Percentiles rank a stretch among this genome's conserved stretches.
These are phyloP conservation scores for Drosophila insularis DNA, from an alignment of 1,140 invertebrate genomes.

Conservation along the genomic window DNA sequence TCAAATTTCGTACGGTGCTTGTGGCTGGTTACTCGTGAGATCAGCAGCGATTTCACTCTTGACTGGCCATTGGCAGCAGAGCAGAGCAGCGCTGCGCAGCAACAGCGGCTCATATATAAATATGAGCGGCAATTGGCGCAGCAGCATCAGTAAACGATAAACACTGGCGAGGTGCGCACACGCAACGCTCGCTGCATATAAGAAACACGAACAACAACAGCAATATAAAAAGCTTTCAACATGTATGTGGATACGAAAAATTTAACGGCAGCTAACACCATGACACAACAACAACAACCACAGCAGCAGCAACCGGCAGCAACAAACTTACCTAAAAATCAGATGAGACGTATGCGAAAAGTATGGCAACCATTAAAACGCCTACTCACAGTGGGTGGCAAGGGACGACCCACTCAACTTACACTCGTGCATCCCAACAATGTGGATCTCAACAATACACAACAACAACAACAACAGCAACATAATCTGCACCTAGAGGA, in stretches of 20 bases:
- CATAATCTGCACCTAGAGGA: slow-evolving; percentile 11
- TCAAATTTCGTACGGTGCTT: slow-evolving; percentile 80
- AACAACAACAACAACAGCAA: slow-evolving; percentile 16
- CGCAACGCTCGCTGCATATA: slow-evolving; percentile 61
- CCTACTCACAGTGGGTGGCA: slow-evolving; percentile 66
- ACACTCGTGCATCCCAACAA: slow-evolving; percentile 73
- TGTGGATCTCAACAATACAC: slow-evolving; percentile 78
- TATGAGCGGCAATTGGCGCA: slow-evolving; percentile 71
- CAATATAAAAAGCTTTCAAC: slow-evolving; percentile 30
- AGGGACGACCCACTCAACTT: slow-evolving; percentile 38
- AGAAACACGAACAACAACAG: slow-evolving; percentile 27
- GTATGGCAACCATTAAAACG: slow-evolving; percentile 71
- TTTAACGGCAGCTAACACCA: slow-evolving; percentile 41
- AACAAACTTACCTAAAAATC: neutral
- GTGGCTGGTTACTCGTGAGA: slow-evolving; percentile 60
- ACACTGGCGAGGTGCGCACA: slow-evolving; percentile 78
- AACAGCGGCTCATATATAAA: slow-evolving; percentile 76
- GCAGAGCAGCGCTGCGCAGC: slow-evolving; percentile 49
- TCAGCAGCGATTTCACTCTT: slow-evolving; percentile 79
- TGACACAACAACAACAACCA: slow-evolving; percentile 32
- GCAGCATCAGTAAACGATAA: slow-evolving; percentile 82
- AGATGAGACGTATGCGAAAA: slow-evolving; percentile 64
- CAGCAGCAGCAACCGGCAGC: slow-evolving; percentile 30
- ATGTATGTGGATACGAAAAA: slow-evolving; percentile 82
- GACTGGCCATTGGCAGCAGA: slow-evolving; percentile 65